A percentile compares a stretch with the other conserved stretches of the same genome.
These are phyloP conservation scores for Cryptus viduatorius DNA, from an alignment of 2,888 invertebrate species.

Conservation along the genomic window DNA sequence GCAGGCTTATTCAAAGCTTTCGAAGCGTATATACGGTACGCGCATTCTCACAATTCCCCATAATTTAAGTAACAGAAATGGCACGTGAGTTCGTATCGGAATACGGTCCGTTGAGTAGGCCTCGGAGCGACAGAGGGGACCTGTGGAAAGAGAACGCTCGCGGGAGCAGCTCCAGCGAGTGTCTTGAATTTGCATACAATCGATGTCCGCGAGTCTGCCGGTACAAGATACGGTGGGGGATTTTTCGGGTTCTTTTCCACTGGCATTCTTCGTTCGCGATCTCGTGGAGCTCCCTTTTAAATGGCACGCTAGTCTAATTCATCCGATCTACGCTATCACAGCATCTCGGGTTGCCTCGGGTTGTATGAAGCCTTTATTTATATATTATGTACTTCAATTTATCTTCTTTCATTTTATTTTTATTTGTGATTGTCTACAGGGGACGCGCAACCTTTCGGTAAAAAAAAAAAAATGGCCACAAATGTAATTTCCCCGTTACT, in stretches of 20 bases:
- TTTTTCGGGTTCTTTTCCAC: slow-evolving; percentile 17
- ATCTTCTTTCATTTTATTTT: background rate
- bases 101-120: slow-evolving; percentile 20
- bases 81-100: slow-evolving; percentile 16
- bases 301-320: slow-evolving; percentile 71
- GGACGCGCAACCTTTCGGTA: too few relatives aligned
- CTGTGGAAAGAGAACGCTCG: slow-evolving; percentile 63
- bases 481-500: too few relatives aligned
- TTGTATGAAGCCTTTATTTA: background rate
- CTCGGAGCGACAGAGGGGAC: slow-evolving; percentile 55
- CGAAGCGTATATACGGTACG: slow-evolving; percentile 3
- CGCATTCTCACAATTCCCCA: slow-evolving; percentile 23
- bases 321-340: slow-evolving; percentile 70
- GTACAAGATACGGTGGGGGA: slow-evolving; percentile 23
- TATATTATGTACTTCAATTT: background rate
- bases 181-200: slow-evolving; percentile 78
- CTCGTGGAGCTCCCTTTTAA: slow-evolving; percentile 56
- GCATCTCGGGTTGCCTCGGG: slow-evolving; percentile 41
- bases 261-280: slow-evolving; percentile 6
- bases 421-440: background rate
- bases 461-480: too few relatives aligned
- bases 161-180: slow-evolving; percentile 66
- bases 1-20: background rate
- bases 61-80: slow-evolving; percentile 15
- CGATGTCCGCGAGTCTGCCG: slow-evolving; percentile 67